Percentiles rank a stretch among this genome's conserved stretches.
Conservation (phyloP, 1,140 invertebrate species). For the Danaus plexippus region DNA sequence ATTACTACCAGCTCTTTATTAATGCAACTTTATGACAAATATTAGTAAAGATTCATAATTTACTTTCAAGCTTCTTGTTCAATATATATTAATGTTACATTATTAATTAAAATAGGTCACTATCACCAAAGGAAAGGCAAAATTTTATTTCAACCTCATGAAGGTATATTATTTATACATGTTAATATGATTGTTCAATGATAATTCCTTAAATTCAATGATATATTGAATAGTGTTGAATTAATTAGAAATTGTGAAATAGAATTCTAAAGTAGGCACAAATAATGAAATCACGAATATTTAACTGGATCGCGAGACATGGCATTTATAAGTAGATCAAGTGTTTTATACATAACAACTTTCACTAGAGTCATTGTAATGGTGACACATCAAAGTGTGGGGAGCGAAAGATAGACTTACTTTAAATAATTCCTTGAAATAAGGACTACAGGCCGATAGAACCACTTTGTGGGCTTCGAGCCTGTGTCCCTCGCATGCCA, state of each 20-base stretch:
- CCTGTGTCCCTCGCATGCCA: conserved; percentile 84
- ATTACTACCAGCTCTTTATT: too few relatives aligned
- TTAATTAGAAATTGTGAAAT: conserved; percentile 70
- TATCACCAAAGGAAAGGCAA: too few relatives aligned
- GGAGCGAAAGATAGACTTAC: conserved; percentile 74
- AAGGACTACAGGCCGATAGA: conserved; percentile 84
- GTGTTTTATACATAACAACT: conserved; percentile 73
- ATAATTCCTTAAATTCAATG: conserved; percentile 25
- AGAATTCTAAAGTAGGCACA: conserved; percentile 68
- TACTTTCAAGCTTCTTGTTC: too few relatives aligned
- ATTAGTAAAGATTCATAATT: too few relatives aligned
- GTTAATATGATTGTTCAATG: conserved; percentile 2
- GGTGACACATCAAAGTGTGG: conserved; percentile 71
- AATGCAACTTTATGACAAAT: too few relatives aligned
- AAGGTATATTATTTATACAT: too few relatives aligned
- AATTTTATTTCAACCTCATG: too few relatives aligned
- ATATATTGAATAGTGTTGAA: conserved; percentile 52
- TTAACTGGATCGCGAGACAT: conserved; percentile 72
- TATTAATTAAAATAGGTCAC: too few relatives aligned
- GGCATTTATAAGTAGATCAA: conserved; percentile 73
- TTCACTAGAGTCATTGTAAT: conserved; percentile 72
- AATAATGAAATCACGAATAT: conserved; percentile 72
- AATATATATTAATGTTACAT: too few relatives aligned
- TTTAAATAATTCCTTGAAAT: conserved; percentile 87
- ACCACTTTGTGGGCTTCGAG: conserved; percentile 86